Percentiles rank a stretch among this genome's conserved stretches.
Evolutionary conservation across 2,113 vertebrate genomes (phyloP).

Genomic region (Centropus unirufus): DNA sequence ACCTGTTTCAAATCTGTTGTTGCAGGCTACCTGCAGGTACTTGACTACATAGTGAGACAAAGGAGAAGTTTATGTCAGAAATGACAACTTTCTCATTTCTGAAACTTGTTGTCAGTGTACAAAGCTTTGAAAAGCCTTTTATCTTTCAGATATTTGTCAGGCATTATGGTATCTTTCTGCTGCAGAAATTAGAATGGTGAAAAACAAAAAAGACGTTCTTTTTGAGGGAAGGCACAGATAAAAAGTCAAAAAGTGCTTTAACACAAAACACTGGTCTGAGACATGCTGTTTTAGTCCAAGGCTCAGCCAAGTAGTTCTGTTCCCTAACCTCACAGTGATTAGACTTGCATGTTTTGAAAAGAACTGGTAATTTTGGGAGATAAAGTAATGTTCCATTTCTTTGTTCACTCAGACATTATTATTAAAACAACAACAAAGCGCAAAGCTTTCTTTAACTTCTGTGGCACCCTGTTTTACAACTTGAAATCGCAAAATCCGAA

Average conservation of each 20-base stretch:
- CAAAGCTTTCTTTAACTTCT: background rate
- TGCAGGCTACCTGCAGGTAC: background rate
- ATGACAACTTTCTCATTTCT: slow-evolving; percentile 3
- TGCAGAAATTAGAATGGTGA: background rate
- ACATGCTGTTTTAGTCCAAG: background rate
- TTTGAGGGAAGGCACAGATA: background rate
- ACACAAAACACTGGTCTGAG: background rate
- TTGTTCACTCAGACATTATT: background rate
- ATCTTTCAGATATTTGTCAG: slow-evolving; percentile 14
- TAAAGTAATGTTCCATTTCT: background rate
- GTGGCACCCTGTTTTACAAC: background rate
- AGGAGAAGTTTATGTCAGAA: background rate
- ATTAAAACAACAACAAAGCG: background rate
- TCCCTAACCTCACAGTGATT: background rate
- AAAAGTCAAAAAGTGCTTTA: background rate
- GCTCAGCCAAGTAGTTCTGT: background rate
- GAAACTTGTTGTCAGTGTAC: background rate
- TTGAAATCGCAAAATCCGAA: background rate
- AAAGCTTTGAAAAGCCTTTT: slow-evolving; percentile 31
- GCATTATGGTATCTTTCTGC: background rate
- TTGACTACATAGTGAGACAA: background rate
- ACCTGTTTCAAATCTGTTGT: background rate
- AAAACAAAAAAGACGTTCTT: background rate
- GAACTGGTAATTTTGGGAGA: background rate
- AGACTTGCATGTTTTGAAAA: background rate